Base-by-base conservation (phyloP, 2,888 invertebrate genomes). In the Mesochorus sp. region DNA sequence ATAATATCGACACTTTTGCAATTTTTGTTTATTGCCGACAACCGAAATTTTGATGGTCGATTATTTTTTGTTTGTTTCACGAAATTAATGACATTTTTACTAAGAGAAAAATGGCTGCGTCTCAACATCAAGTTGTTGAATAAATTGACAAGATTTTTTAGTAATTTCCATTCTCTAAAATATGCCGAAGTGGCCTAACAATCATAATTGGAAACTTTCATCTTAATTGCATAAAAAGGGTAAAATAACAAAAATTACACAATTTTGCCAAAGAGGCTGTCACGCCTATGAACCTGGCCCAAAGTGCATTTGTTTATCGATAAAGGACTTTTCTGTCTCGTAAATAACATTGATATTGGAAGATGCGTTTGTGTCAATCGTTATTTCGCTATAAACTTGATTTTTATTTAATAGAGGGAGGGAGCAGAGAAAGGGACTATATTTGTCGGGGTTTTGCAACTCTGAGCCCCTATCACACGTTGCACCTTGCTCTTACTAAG, bases 381-480 rank as follows among this genome's bases (percentile, higher is more conserved):
- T 61, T 42, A 8, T 31, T 55, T 34, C 44, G 39, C 19, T 53
- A 53, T 3, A 31, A 53, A 67, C 44, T 53, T 31, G 28, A 44
- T 55, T 37, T n/a, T n/a, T 21, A 26, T 28, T 66, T n/a, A 51
- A 66, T 67, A 37, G 34, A 31, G 26, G 12, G 14, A 39, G 55
- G 28, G 39, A 70, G 47, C 68, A 70, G 68, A 44, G 57, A 59
- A 57, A 28, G 39, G 66, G 66, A 47, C 34, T 59, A n/a, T 31
- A 70, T 66, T 34, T 44, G 34, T 21, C 59, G 49, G 67, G 59
- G 19, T 12, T 12, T 12, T 6, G 66, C 4, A 73, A 62, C 67
- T 73, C 62, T 42, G 68, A 73, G 68, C 73, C 72, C 67, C 67
- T 73, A 67, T 77, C 74, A 71, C 78, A 78, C 67, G 55, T 55